Evolutionary conservation across 2,888 invertebrate species (phyloP).

Genomic region (Xylota segnis): DNA sequence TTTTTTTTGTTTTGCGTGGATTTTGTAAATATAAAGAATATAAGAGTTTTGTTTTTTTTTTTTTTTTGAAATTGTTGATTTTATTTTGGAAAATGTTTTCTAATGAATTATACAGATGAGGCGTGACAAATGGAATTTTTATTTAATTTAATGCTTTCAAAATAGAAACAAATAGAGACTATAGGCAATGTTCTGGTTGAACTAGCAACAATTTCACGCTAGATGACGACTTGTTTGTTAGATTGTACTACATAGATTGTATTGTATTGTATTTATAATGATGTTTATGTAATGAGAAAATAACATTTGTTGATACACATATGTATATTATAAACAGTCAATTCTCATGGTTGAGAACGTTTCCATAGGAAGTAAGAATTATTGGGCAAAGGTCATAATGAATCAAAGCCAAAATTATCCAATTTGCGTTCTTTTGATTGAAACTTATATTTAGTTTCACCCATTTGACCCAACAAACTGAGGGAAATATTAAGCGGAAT

Average conservation of each 20-base stretch:
- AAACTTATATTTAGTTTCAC: too few relatives aligned
- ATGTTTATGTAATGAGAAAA: not conserved
- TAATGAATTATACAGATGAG: constrained; percentile 28
- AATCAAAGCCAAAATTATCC: too few relatives aligned
- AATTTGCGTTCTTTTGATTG: too few relatives aligned
- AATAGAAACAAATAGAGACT: constrained; percentile 10
- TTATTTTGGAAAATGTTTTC: constrained; percentile 23
- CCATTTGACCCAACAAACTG: too few relatives aligned
- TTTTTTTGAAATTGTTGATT: constrained; percentile 54
- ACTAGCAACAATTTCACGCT: constrained; percentile 49
- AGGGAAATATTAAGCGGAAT: too few relatives aligned
- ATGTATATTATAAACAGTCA: too few relatives aligned
- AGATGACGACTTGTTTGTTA: constrained; percentile 17
- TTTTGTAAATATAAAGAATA: constrained; percentile 22
- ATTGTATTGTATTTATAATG: constrained; percentile 6
- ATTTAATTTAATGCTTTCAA: constrained; percentile 8
- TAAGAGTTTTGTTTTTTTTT: not conserved
- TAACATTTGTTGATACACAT: not conserved
- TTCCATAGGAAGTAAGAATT: too few relatives aligned
- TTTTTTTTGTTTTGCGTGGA: constrained; percentile 12
- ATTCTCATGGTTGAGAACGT: too few relatives aligned
- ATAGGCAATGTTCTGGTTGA: constrained; percentile 36
- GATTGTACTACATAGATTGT: not conserved
- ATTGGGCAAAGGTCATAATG: too few relatives aligned
- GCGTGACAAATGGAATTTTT: constrained; percentile 43